Evolutionary conservation across 2,888 invertebrate genomes (phyloP).

Genomic region (Mylabris sibirica): DNA sequence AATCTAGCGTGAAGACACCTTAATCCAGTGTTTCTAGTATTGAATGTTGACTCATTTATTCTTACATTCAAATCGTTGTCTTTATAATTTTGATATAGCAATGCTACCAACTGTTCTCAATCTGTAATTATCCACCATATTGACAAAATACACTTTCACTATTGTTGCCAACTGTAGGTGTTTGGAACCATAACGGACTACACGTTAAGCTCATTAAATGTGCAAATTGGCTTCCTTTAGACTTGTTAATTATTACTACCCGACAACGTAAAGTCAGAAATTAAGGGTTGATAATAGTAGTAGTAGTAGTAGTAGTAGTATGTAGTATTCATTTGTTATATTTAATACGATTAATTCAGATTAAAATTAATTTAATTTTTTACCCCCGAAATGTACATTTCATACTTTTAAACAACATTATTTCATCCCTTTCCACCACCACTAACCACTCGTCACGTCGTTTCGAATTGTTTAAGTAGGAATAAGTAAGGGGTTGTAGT

Average conservation of each 20-base stretch:
- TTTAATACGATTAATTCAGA: conserved; percentile 10
- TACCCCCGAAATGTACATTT: too few species aligned
- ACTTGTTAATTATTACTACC: conserved; percentile 13
- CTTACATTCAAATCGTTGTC: neutral
- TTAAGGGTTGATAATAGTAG: neutral
- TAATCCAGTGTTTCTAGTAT: too few species aligned
- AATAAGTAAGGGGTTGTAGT: neutral
- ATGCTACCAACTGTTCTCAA: neutral
- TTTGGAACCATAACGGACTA: neutral
- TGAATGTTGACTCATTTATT: too few species aligned
- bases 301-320: neutral
- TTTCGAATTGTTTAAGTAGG: too few species aligned
- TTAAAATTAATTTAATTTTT: neutral
- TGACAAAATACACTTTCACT: neutral
- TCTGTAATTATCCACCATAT: neutral
- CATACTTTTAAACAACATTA: neutral
- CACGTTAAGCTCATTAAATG: conserved; percentile 15
- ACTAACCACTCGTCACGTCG: too few species aligned
- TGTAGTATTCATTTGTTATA: neutral
- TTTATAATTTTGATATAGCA: neutral
- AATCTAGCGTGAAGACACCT: too few species aligned
- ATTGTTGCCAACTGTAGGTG: neutral
- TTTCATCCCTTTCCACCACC: too few species aligned
- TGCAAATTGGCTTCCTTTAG: conserved; percentile 19
- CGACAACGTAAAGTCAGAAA: neutral